These are phyloP conservation scores for Brachionus rubens DNA, from an alignment of 1,140 invertebrate genomes.

Conservation along the genomic window DNA sequence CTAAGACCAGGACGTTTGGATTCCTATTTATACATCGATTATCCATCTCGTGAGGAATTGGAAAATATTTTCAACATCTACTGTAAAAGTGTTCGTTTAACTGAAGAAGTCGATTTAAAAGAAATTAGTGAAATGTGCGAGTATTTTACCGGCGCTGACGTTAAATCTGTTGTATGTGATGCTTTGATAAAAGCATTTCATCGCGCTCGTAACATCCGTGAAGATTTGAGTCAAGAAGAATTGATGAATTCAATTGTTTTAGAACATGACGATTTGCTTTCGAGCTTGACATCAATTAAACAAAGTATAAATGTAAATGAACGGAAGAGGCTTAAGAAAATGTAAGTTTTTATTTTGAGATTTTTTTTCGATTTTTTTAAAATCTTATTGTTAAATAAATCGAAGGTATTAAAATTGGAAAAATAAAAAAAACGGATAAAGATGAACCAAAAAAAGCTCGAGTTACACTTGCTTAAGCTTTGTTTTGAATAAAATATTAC, in stretches of 20 bases:
- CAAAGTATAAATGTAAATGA: background rate
- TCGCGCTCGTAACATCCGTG: background rate
- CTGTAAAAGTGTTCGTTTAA: background rate
- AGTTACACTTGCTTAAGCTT: background rate
- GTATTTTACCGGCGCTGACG: conserved; percentile 33
- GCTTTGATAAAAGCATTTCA: conserved; percentile 34
- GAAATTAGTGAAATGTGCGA: background rate
- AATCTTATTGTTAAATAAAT: background rate
- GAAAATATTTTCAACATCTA: conserved; percentile 15
- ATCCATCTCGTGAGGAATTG: conserved; percentile 63
- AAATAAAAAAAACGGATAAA: background rate
- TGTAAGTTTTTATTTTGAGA: background rate
- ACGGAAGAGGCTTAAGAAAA: background rate
- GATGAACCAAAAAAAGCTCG: background rate
- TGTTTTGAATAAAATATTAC: no score
- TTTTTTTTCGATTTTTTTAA: background rate
- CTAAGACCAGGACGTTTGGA: conserved; percentile 86
- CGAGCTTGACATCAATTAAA: background rate
- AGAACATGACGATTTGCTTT: background rate
- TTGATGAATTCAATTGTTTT: background rate
- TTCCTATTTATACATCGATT: conserved; percentile 70
- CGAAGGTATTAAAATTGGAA: conserved; percentile 28
- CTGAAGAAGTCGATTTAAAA: background rate
- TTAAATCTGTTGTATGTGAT: conserved; percentile 26
- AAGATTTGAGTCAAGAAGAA: background rate